Conservation (phyloP, 2,113 vertebrate genomes). For the Apus apus region DNA sequence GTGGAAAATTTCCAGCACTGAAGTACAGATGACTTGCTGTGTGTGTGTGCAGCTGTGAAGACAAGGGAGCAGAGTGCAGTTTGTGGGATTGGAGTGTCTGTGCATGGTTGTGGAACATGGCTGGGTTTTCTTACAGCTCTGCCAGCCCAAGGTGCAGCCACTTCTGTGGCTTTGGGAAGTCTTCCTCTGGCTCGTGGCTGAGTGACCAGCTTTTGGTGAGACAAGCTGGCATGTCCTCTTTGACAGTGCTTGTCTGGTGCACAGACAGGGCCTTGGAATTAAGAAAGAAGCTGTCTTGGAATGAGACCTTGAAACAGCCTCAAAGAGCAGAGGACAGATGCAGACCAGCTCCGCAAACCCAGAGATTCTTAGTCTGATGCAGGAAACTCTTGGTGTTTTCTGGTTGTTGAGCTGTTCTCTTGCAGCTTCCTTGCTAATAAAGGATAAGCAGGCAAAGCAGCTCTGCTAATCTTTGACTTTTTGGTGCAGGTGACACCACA, state of each 20-base stretch:
- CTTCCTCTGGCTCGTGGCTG: not conserved
- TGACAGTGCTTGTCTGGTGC: not conserved
- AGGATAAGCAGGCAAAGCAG: not conserved
- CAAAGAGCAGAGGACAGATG: not conserved
- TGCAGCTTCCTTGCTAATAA: not conserved
- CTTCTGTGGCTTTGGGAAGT: not conserved
- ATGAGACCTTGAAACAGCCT: not conserved
- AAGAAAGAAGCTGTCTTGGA: not conserved
- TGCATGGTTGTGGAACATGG: not conserved
- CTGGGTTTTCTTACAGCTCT: not conserved
- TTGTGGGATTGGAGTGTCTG: not conserved
- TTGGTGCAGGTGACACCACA: not conserved
- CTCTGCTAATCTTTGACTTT: not conserved
- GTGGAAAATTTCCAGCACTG: not conserved
- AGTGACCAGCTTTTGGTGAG: not conserved
- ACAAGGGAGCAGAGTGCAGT: fast-evolving
- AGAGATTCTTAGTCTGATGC: not conserved
- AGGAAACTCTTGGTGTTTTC: not conserved
- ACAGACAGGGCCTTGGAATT: not conserved
- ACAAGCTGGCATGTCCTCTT: not conserved
- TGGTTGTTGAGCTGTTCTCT: not conserved
- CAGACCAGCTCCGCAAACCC: not conserved
- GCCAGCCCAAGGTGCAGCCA: not conserved
- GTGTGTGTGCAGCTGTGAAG: not conserved
- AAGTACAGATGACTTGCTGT: not conserved